These are phyloP conservation scores for Matsumurasca onukii DNA, from an alignment of 1,140 invertebrate species.

Conservation along the genomic window DNA sequence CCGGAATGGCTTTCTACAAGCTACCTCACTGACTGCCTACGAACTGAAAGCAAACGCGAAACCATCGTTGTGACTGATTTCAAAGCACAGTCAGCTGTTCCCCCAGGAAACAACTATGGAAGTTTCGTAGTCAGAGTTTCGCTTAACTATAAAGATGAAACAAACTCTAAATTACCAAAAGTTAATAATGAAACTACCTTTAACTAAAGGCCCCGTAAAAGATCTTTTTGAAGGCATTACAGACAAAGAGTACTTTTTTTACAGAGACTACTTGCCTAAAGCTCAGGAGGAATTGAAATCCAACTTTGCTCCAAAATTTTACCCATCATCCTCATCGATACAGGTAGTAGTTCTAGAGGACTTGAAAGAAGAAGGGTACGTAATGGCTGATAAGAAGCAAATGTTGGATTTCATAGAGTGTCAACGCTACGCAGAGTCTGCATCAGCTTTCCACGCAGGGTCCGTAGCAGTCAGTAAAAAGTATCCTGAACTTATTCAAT, in stretches of 20 bases:
- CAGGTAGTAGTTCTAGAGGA: slow-evolving; percentile 4
- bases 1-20: neutral
- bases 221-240: neutral
- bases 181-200: slow-evolving; percentile 3
- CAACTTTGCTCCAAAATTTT: slow-evolving; percentile 14
- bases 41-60: neutral
- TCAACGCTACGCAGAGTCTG: neutral
- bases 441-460: slow-evolving; percentile 1
- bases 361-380: slow-evolving; percentile 5
- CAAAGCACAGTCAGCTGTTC: neutral
- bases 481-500: slow-evolving; percentile 6
- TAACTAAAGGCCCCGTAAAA: neutral
- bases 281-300: neutral
- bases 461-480: neutral
- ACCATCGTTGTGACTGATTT: slow-evolving; percentile 1
- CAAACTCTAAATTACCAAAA: no score
- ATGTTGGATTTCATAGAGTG: slow-evolving; percentile 16
- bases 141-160: neutral
- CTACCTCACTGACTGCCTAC: neutral
- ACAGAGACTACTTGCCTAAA: neutral
- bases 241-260: neutral
- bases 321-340: neutral
- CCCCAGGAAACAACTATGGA: slow-evolving; percentile 5
- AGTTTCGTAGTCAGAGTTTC: slow-evolving; percentile 14
- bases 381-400: slow-evolving; percentile 2